Percentiles rank a stretch among this genome's conserved stretches.
These are phyloP conservation scores for Gymnopithys bicolor DNA, from an alignment of 2,797 vertebrate species.

Conservation along the genomic window DNA sequence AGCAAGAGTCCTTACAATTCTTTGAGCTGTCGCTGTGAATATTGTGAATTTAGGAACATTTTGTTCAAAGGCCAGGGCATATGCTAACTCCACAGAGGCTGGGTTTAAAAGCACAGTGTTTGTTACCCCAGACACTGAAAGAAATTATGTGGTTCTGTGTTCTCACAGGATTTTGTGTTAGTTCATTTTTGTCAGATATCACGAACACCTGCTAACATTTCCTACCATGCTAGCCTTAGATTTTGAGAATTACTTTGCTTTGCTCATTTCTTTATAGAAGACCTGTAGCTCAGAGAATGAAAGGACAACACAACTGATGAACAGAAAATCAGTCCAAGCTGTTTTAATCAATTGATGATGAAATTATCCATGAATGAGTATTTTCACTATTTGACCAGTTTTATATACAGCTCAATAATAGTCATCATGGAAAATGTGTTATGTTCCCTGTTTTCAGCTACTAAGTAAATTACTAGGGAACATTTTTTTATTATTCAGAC, in stretches of 20 bases:
- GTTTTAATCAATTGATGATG: conserved; percentile 9
- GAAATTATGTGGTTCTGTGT: neutral
- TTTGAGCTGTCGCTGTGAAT: conserved; percentile 25
- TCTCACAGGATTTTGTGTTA: neutral
- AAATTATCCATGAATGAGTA: conserved; percentile 3
- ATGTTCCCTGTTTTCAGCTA: neutral
- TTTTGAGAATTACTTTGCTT: neutral
- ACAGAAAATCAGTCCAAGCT: neutral
- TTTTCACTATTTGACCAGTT: conserved; percentile 24
- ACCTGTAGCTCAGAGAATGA: neutral
- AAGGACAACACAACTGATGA: neutral
- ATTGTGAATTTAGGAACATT: conserved; percentile 10
- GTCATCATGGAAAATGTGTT: neutral
- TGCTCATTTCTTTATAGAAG: neutral
- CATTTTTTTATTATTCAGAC: neutral
- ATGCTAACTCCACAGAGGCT: neutral
- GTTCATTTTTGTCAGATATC: neutral
- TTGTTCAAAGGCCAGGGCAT: conserved; percentile 32
- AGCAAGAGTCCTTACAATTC: conserved; percentile 25
- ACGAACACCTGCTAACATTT: neutral
- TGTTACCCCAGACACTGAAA: neutral
- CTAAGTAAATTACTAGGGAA: conserved; percentile 6
- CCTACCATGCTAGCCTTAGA: neutral
- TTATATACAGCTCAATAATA: neutral
- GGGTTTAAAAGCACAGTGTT: neutral